A percentile compares a stretch with the other conserved stretches of the same genome.
Evolutionary conservation across 2,888 invertebrate genomes (phyloP).

Genomic region (Ornithoptera alexandrae): DNA sequence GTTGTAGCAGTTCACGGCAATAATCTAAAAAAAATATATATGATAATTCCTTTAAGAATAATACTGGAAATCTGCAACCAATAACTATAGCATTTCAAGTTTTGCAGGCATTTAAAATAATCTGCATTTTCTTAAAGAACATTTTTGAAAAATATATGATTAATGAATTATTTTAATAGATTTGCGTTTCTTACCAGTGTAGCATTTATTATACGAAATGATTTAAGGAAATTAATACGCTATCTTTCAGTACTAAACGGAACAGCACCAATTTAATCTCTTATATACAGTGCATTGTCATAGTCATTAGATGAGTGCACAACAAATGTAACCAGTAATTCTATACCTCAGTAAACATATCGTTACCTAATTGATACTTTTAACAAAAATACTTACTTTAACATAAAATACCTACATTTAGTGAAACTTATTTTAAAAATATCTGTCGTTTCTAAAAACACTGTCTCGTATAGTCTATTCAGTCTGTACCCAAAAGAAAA

Average conservation of each 20-base stretch:
- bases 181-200: background rate
- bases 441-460: background rate
- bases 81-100: background rate
- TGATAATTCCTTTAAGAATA: background rate
- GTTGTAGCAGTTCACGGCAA: too few species aligned
- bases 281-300: constrained; percentile 16
- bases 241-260: background rate
- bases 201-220: background rate
- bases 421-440: background rate
- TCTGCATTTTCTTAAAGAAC: background rate
- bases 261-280: background rate
- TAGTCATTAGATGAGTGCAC: constrained; percentile 22
- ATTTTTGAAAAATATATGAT: background rate
- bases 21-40: background rate
- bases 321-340: constrained; percentile 17
- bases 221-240: background rate
- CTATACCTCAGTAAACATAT: background rate
- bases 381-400: background rate
- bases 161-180: background rate
- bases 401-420: background rate
- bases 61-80: background rate
- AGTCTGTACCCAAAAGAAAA: background rate
- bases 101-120: background rate
- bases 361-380: constrained; percentile 1
- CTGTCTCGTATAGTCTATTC: background rate